These are phyloP conservation scores for Acanthurus tractus DNA, from an alignment of 2,797 vertebrate genomes.

Conservation along the genomic window DNA sequence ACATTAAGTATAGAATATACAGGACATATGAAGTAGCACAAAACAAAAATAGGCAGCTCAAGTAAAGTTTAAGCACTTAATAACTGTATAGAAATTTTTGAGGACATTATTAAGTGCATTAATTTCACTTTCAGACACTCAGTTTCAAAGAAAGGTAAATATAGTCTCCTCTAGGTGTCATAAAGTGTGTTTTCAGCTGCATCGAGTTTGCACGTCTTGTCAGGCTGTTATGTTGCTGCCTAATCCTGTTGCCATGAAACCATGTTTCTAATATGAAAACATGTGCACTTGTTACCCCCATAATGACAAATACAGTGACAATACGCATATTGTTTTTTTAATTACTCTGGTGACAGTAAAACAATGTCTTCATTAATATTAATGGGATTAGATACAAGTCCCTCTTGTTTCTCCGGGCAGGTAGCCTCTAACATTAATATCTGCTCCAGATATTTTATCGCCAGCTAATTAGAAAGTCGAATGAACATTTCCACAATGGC, in stretches of 20 bases:
- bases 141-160: too few relatives aligned
- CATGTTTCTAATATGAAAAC: constrained; percentile 5
- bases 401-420: constrained; percentile 38
- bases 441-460: constrained; percentile 49
- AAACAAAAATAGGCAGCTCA: too few relatives aligned
- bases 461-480: constrained; percentile 67
- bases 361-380: constrained; percentile 50
- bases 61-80: too few relatives aligned
- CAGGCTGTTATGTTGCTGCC: not conserved
- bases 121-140: too few relatives aligned
- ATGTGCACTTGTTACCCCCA: not conserved
- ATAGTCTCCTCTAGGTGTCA: too few relatives aligned
- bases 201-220: too few relatives aligned
- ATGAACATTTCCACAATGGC: constrained; percentile 57
- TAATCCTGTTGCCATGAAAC: not conserved
- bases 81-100: too few relatives aligned
- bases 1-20: too few relatives aligned
- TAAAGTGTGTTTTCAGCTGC: too few relatives aligned
- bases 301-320: not conserved
- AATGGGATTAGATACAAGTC: constrained; percentile 32
- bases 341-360: constrained; percentile 28
- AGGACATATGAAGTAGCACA: too few relatives aligned
- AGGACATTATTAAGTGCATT: too few relatives aligned
- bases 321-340: constrained; percentile 35
- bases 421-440: constrained; percentile 50